Evolutionary conservation across 2,797 vertebrate genomes (phyloP), one percentile per base, ranked within the genome.

Genomic region (Enteromius paludinosus): DNA sequence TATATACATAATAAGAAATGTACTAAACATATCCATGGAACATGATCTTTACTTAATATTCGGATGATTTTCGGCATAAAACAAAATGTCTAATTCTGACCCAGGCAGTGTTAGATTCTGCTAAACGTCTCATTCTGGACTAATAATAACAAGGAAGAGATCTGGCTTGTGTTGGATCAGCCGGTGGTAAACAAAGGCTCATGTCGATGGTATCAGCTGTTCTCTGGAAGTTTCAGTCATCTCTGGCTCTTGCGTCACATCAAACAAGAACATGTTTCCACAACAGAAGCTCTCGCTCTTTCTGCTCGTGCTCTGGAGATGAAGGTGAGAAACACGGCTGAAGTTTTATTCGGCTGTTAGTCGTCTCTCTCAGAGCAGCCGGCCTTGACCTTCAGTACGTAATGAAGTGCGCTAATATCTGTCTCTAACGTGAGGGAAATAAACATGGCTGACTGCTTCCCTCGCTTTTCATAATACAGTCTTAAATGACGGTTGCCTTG

Each of bases 321-420:
- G 11, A 54, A 59, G 56, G 11, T 14, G 23, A 59, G 23, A 61
- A 56, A 73, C 77, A 47, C 72, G 11, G 52, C 35, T 61, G 35
- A 59, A 59, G 81, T 49, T 85, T 81, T 45, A 72, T 76, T 35
- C 65, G 11, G 25, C 30, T 79, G 28, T 62, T 75, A 52, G 23
- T 78, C 20, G 17, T 64, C n/a, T 70, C 18, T 83, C 47, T 38
- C 23, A 5, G n/a, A 62, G 49, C 68, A 11, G 20, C n/a, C 41
- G 35, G 54, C 38, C n/a, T 81, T 92, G 92, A 93, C 91, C 92
- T 93, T 93, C 91, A 81, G 69, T 64, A 38, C 77, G 82, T 93
- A 93, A 94, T 92, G 91, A 92, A 90, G 90, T 89, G 84, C 87
- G 85, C 89, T 89, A 92, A 88, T 90, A 87, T 87, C 79, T 33